A percentile compares a stretch with the other conserved stretches of the same genome.
Conservation (phyloP, 2,113 vertebrate species). For the Python bivittatus region DNA sequence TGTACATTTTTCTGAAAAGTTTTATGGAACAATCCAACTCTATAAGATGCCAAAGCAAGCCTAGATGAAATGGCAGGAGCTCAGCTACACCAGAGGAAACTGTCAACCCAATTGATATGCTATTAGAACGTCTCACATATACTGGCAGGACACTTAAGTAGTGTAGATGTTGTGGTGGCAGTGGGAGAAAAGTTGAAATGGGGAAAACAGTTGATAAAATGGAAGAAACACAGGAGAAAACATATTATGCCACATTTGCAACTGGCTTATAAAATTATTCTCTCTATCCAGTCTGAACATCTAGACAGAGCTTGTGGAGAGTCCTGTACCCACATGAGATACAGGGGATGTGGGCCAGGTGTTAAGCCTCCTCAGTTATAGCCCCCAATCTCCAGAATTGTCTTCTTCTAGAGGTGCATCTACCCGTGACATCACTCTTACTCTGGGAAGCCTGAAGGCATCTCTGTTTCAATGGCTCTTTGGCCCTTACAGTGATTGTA, state of each 20-base stretch:
- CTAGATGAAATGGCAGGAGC: neutral
- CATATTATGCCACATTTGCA: neutral
- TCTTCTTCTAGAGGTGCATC: neutral
- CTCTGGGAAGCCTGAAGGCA: neutral
- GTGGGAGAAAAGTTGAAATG: neutral
- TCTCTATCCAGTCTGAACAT: neutral
- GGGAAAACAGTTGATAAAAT: neutral
- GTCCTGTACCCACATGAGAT: neutral
- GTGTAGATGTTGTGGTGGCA: neutral
- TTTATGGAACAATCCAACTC: neutral
- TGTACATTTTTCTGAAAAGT: slow-evolving; percentile 4
- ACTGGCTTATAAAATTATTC: neutral
- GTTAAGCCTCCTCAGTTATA: neutral
- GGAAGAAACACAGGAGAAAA: neutral
- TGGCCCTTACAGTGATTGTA: neutral
- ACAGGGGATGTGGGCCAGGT: neutral
- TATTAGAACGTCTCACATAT: neutral
- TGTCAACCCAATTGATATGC: neutral
- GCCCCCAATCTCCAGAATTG: neutral
- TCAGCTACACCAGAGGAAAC: neutral
- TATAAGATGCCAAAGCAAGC: neutral
- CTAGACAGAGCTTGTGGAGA: neutral
- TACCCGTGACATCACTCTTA: neutral
- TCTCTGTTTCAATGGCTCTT: neutral
- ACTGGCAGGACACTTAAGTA: neutral